These are phyloP conservation scores for Ectemnius lituratus DNA, from an alignment of 2,888 invertebrate species.

Conservation along the genomic window DNA sequence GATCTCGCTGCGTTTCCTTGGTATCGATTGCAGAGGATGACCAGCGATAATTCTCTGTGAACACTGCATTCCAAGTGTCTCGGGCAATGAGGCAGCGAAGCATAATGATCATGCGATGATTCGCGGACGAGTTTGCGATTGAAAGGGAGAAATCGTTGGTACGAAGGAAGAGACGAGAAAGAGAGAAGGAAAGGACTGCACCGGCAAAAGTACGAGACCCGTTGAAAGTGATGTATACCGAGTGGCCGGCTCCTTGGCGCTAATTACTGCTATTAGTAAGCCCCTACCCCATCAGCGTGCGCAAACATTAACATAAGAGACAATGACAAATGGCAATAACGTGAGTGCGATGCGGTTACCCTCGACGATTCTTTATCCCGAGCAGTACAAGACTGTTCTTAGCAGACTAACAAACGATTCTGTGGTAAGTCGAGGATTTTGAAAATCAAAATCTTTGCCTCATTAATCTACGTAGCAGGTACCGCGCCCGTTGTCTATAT, in stretches of 20 bases:
- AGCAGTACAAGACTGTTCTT: background rate
- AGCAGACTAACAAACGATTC: too few species aligned
- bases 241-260: constrained; percentile 58
- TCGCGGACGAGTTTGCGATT: constrained; percentile 41
- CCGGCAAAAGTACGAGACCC: constrained; percentile 41
- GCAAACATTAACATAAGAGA: constrained; percentile 66
- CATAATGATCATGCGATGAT: constrained; percentile 57
- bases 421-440: too few species aligned
- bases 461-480: background rate
- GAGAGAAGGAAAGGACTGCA: constrained; percentile 28
- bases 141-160: constrained; percentile 37
- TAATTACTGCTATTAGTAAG: constrained; percentile 67
- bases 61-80: constrained; percentile 17
- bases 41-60: constrained; percentile 43
- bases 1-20: constrained; percentile 24
- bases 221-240: constrained; percentile 67
- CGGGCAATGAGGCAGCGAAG: constrained; percentile 8
- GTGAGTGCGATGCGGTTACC: constrained; percentile 55
- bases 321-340: constrained; percentile 66
- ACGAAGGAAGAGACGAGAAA: constrained; percentile 3
- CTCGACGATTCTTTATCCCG: constrained; percentile 26
- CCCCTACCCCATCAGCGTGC: constrained; percentile 46
- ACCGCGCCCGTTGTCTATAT: background rate
- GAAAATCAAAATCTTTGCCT: background rate
- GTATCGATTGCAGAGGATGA: constrained; percentile 54